Evolutionary conservation across 1,140 invertebrate genomes (phyloP).

Genomic region (Holotrichia oblita): DNA sequence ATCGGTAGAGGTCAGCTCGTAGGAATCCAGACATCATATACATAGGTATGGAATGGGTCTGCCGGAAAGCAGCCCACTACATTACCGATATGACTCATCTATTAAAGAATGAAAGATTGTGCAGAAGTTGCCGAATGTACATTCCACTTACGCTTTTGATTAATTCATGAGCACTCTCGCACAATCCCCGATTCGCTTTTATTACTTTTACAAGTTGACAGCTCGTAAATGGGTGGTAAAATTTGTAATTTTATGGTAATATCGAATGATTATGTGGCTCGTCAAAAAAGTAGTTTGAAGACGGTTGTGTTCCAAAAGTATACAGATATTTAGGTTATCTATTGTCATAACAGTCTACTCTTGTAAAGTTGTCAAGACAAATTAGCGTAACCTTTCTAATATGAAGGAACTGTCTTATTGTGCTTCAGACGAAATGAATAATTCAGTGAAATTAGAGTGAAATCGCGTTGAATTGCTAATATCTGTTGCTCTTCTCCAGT

Average conservation of each 20-base stretch:
- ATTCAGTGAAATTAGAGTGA: background rate
- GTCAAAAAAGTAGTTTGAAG: background rate
- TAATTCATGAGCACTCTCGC: background rate
- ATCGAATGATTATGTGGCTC: background rate
- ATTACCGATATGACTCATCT: conserved; percentile 21
- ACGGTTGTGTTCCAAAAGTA: background rate
- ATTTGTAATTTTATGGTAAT: conserved; percentile 5
- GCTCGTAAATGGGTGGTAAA: background rate
- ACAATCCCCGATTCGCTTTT: background rate
- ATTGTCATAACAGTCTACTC: background rate
- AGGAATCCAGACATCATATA: conserved; percentile 17
- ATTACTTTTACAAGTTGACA: background rate
- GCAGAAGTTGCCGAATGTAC: conserved; percentile 11
- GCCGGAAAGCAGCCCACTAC: conserved; percentile 16
- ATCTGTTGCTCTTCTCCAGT: background rate
- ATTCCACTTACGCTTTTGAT: conserved; percentile 21
- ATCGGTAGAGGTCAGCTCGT: conserved; percentile 5
- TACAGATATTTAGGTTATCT: background rate
- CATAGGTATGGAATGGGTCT: conserved; percentile 9
- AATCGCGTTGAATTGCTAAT: background rate
- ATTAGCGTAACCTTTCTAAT: background rate
- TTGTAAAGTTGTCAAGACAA: background rate
- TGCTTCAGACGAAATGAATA: background rate
- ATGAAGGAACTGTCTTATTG: background rate
- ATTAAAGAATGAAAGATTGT: background rate